Conservation (phyloP, 2,113 vertebrate species). For the Excalfactoria chinensis region DNA sequence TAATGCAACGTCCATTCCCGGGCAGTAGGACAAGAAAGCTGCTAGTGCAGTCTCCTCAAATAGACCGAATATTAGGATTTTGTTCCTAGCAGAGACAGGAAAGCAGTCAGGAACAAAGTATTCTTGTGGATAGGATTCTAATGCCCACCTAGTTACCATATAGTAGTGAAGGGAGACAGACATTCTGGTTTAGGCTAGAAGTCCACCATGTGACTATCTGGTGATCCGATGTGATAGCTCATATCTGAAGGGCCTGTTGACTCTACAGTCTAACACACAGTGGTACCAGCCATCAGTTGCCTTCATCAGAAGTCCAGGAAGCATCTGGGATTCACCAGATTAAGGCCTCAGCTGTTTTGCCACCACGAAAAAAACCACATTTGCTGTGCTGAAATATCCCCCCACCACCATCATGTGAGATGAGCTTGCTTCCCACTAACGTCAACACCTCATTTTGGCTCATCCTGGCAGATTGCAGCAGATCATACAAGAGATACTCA, state of each 20-base stretch:
- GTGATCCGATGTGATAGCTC: neutral
- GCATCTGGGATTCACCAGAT: neutral
- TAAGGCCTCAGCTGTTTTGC: neutral
- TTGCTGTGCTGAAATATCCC: neutral
- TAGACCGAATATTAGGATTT: constrained; percentile 87
- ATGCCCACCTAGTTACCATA: neutral
- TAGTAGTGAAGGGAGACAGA: neutral
- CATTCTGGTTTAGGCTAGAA: neutral
- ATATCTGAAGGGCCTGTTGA: neutral
- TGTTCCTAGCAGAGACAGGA: constrained; percentile 76
- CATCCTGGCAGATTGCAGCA: neutral
- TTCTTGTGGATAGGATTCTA: neutral
- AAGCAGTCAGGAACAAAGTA: neutral
- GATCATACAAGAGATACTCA: neutral
- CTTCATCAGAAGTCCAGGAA: neutral
- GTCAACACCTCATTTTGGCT: neutral
- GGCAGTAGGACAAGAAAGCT: constrained; percentile 86
- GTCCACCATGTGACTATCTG: neutral
- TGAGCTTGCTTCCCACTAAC: neutral
- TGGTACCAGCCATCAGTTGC: neutral
- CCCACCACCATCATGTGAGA: neutral
- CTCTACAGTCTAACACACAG: neutral
- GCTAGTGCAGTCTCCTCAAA: constrained; percentile 87
- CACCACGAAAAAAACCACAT: neutral
- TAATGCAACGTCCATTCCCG: constrained; percentile 86